A percentile compares a stretch with the other conserved stretches of the same genome.
phyloP scores from a whole-genome alignment of 2,797 vertebrate genomes.

The Onychomys torridus region DNA sequence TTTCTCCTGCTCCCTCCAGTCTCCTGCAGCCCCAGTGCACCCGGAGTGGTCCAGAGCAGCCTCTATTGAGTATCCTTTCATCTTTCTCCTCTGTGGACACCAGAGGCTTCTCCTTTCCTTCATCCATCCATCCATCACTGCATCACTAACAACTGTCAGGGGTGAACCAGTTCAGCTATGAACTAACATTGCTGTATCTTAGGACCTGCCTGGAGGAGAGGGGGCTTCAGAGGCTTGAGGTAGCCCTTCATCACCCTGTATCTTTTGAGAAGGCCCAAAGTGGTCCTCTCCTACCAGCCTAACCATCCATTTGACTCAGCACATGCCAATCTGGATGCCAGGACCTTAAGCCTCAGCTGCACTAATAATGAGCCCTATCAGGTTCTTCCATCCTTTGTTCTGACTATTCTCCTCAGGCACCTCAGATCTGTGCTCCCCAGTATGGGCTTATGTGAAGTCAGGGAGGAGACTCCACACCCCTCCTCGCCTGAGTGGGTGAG shows the following conservation, averaged over 20 bases:
- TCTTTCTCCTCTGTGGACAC: background rate
- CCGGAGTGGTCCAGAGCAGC: background rate
- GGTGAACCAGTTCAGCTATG: background rate
- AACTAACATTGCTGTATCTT: background rate
- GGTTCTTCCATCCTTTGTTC: background rate
- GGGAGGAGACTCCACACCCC: too few species aligned
- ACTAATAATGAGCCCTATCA: background rate
- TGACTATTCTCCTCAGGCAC: background rate
- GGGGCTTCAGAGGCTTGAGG: too few species aligned
- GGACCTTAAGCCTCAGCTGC: background rate
- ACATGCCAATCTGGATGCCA: background rate
- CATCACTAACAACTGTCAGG: too few species aligned
- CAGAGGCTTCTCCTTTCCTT: background rate
- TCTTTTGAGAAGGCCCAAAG: background rate
- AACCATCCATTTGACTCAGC: accelerated
- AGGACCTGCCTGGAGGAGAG: too few species aligned
- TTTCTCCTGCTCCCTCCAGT: too few species aligned
- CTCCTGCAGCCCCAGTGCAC: background rate
- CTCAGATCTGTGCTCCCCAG: background rate
- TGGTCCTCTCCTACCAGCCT: background rate
- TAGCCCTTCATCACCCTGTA: background rate
- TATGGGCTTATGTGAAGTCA: background rate
- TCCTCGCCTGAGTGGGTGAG: background rate
- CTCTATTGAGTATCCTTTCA: accelerated
- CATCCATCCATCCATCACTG: accelerated